A percentile compares a stretch with the other conserved stretches of the same genome.
Conservation (phyloP, 1,140 invertebrate genomes). For the Steinernema khuongi region DNA sequence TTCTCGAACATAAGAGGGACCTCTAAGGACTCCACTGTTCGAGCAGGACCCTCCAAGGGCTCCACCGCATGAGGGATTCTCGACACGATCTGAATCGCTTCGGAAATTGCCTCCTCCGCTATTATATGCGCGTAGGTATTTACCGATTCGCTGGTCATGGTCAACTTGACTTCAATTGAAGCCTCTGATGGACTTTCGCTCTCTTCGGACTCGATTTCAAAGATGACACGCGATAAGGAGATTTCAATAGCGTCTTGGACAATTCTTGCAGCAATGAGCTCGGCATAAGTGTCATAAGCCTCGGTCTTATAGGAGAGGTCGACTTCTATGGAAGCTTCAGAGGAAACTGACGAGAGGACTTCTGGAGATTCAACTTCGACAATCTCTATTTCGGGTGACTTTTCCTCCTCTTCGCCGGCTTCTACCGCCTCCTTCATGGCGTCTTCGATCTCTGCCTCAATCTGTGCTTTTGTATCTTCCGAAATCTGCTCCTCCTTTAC, state of each 20-base stretch:
- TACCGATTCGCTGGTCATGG: not conserved
- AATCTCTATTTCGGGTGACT: not conserved
- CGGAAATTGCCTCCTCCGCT: not conserved
- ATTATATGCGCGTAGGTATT: not conserved
- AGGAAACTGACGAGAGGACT: not conserved
- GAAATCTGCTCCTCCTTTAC: slow-evolving; percentile 16
- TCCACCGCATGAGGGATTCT: not conserved
- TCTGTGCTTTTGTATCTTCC: slow-evolving; percentile 20
- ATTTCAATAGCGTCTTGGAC: not conserved
- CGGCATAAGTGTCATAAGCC: not conserved
- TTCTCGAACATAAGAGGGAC: not conserved
- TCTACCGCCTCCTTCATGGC: slow-evolving; percentile 13
- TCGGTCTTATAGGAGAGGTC: not conserved
- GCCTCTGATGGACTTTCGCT: not conserved
- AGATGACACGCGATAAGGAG: not conserved
- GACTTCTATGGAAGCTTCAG: slow-evolving; percentile 17
- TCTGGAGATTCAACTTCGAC: not conserved
- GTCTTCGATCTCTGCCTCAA: slow-evolving; percentile 16
- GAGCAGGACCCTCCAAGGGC: not conserved
- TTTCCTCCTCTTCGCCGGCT: not conserved
- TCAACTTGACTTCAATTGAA: not conserved
- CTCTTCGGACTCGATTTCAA: not conserved
- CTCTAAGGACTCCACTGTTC: not conserved
- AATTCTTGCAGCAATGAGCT: not conserved
- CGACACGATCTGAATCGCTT: not conserved